These are phyloP conservation scores for Ciconia boyciana DNA, from an alignment of 2,113 vertebrate genomes.

Conservation along the genomic window DNA sequence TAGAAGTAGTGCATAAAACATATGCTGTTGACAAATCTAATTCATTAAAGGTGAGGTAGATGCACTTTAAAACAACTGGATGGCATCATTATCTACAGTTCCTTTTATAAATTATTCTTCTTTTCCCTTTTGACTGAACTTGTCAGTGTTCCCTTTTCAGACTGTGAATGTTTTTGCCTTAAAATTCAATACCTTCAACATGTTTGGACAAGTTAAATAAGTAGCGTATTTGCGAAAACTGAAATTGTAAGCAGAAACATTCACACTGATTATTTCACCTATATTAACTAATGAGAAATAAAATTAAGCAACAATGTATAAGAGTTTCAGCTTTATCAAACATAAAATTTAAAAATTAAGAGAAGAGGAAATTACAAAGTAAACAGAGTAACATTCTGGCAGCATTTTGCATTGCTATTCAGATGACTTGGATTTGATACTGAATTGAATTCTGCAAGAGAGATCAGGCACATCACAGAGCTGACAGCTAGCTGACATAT, in stretches of 20 bases:
- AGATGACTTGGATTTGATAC: constrained; percentile 32
- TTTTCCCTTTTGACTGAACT: constrained; percentile 75
- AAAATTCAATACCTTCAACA: constrained; percentile 65
- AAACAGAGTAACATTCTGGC: not conserved
- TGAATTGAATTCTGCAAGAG: constrained; percentile 51
- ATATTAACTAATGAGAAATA: constrained; percentile 60
- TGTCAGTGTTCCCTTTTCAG: constrained; percentile 70
- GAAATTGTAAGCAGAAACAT: constrained; percentile 38
- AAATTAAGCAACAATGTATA: constrained; percentile 6
- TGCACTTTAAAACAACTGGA: constrained; percentile 76
- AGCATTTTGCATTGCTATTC: not conserved
- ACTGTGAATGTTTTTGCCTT: constrained; percentile 53
- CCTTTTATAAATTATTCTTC: constrained; percentile 80
- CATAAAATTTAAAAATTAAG: constrained; percentile 2
- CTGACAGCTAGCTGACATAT: constrained; percentile 42
- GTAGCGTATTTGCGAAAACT: constrained; percentile 56
- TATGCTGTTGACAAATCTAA: constrained; percentile 79
- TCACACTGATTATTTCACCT: constrained; percentile 40
- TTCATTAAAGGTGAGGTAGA: constrained; percentile 77
- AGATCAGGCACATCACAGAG: constrained; percentile 40
- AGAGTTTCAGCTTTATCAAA: constrained; percentile 30
- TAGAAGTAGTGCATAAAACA: constrained; percentile 79
- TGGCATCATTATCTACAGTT: constrained; percentile 75
- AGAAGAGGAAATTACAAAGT: constrained; percentile 20
- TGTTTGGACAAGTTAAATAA: constrained; percentile 72